These are phyloP conservation scores for Vulpes lagopus DNA, from an alignment of 2,113 vertebrate genomes.

Conservation along the genomic window DNA sequence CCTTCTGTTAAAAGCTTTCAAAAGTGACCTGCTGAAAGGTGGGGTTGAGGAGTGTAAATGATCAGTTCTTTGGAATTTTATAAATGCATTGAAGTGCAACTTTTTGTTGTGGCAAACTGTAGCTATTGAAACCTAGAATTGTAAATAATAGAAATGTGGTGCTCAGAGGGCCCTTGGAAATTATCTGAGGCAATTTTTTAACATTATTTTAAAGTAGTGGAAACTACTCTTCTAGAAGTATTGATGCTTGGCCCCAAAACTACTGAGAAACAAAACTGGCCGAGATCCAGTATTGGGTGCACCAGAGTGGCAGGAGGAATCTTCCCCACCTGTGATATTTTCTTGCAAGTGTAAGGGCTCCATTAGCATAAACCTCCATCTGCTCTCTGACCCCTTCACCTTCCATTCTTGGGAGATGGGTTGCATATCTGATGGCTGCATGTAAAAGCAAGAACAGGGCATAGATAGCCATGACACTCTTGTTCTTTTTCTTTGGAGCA, in stretches of 20 bases:
- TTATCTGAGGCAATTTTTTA: neutral
- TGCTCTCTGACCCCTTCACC: neutral
- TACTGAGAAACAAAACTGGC: neutral
- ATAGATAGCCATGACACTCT: fast-evolving
- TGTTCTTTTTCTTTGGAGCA: neutral
- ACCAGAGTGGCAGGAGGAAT: fast-evolving
- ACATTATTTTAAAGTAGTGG: neutral
- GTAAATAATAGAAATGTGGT: neutral
- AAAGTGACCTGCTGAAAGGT: conserved; percentile 15
- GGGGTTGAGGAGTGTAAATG: neutral
- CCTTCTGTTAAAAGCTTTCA: conserved; percentile 66
- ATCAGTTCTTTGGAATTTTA: neutral
- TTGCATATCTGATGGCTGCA: too few species aligned
- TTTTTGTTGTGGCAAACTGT: neutral
- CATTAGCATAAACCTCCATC: fast-evolving
- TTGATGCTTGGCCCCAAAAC: neutral
- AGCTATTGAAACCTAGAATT: neutral
- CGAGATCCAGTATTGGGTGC: neutral
- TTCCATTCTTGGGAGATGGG: neutral
- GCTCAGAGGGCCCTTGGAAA: neutral
- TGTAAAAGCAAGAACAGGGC: too few species aligned
- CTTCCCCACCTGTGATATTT: neutral
- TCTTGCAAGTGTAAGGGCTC: neutral
- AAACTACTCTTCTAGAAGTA: neutral
- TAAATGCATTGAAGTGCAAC: conserved; percentile 12